Evolutionary conservation across 2,888 invertebrate genomes (phyloP).

Genomic region (Ichneumon xanthorius): DNA sequence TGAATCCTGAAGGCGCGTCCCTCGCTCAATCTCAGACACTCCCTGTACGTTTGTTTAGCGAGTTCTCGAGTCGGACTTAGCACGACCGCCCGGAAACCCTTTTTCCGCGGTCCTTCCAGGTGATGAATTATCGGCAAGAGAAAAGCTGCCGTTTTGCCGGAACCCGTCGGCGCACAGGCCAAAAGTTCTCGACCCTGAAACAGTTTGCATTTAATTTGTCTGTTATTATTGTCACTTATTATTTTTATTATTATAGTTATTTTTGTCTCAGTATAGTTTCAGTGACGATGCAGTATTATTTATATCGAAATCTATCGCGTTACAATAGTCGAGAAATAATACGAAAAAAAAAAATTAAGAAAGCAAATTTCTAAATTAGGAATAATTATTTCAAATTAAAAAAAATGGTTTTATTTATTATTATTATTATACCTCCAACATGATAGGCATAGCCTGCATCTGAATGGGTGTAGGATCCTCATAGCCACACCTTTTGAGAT

Average conservation of each 20-base stretch:
- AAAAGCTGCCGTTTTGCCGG: constrained; percentile 98
- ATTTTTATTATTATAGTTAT: not conserved
- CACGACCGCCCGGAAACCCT: constrained; percentile 94
- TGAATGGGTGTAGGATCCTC: constrained; percentile 94
- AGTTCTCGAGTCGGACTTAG: constrained; percentile 97
- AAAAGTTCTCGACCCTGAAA: constrained; percentile 91
- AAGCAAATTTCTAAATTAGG: not conserved
- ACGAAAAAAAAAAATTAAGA: not conserved
- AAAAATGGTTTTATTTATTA: not conserved
- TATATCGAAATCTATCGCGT: too few relatives aligned
- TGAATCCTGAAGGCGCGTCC: constrained; percentile 91
- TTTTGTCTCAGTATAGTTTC: not conserved
- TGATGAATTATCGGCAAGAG: constrained; percentile 94
- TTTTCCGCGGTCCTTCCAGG: constrained; percentile 89
- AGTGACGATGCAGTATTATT: not conserved
- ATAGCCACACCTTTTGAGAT: constrained; percentile 90
- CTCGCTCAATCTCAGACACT: constrained; percentile 91
- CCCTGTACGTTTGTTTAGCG: constrained; percentile 95
- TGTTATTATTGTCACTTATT: too few relatives aligned
- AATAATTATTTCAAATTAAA: not conserved
- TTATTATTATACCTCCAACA: constrained; percentile 88
- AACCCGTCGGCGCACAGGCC: constrained; percentile 98
- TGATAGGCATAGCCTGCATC: constrained; percentile 96
- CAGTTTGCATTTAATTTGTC: constrained; percentile 36
- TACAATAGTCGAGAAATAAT: too few relatives aligned